Conservation (phyloP, 1,140 invertebrate genomes). For the Eumaeus atala region DNA sequence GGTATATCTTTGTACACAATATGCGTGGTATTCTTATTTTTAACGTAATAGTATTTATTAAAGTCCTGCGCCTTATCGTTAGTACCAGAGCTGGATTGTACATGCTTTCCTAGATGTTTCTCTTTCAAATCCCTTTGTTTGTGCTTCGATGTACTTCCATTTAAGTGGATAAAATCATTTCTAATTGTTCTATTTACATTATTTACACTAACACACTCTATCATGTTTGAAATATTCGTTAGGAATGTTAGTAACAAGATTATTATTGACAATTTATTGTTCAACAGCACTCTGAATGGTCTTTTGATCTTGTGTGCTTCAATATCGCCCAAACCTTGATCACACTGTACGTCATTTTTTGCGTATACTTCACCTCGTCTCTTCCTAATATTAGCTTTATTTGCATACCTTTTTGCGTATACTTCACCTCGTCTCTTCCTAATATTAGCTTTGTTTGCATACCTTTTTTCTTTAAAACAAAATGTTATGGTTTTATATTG, state of each 20-base stretch:
- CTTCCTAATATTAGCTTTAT: slow-evolving; percentile 38
- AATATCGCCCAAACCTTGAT: slow-evolving; percentile 54
- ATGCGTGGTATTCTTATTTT: slow-evolving; percentile 34
- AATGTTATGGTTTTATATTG: slow-evolving; percentile 32
- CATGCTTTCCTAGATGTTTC: slow-evolving; percentile 33
- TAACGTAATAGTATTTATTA: slow-evolving; percentile 46
- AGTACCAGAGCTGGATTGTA: slow-evolving; percentile 35
- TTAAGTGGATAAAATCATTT: slow-evolving; percentile 24
- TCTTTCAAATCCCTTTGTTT: slow-evolving; percentile 20
- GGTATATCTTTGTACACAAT: slow-evolving; percentile 13
- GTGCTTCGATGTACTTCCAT: slow-evolving; percentile 20
- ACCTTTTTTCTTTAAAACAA: slow-evolving; percentile 32
- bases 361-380: slow-evolving; percentile 28
- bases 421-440: slow-evolving; percentile 41
- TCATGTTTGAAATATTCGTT: slow-evolving; percentile 61
- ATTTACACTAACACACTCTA: slow-evolving; percentile 64
- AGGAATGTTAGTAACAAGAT: slow-evolving; percentile 48
- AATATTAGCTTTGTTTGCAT: slow-evolving; percentile 38
- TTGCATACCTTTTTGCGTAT: slow-evolving; percentile 35
- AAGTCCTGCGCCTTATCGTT: slow-evolving; percentile 31
- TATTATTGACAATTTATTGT: slow-evolving; percentile 30
- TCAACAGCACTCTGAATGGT: slow-evolving; percentile 8
- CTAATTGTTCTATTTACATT: slow-evolving; percentile 33
- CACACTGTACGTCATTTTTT: slow-evolving; percentile 24
- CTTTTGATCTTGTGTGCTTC: slow-evolving; percentile 62